phyloP scores from a whole-genome alignment of 2,888 invertebrate species.

The Geotrupes spiniger region DNA sequence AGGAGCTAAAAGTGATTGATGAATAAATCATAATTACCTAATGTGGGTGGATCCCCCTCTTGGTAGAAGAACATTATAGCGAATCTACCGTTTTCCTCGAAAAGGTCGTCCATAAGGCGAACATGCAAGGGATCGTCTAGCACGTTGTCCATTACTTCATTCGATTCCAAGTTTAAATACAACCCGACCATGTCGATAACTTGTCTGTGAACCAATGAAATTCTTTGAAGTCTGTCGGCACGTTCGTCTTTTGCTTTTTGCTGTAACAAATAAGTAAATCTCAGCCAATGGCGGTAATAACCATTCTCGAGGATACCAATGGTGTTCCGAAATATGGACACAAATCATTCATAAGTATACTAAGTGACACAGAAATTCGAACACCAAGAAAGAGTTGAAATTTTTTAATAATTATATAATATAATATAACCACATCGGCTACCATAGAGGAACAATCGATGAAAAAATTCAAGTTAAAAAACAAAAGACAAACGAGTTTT shows the following conservation, averaged over 20 bases:
- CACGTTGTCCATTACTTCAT: conserved; percentile 66
- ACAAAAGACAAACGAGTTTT: too few relatives aligned
- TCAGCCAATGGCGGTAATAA: background rate
- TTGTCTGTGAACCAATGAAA: conserved; percentile 61
- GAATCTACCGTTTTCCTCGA: conserved; percentile 57
- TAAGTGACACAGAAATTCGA: too few relatives aligned
- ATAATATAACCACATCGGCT: too few relatives aligned
- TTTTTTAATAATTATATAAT: too few relatives aligned
- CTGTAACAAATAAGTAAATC: conserved; percentile 45
- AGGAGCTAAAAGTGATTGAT: background rate
- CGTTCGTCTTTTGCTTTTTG: conserved; percentile 62
- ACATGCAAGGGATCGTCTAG: conserved; percentile 65
- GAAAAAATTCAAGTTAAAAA: too few relatives aligned
- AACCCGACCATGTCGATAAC: conserved; percentile 65
- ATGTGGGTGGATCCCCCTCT: conserved; percentile 60
- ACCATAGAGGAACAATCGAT: too few relatives aligned
- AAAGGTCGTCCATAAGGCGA: conserved; percentile 60
- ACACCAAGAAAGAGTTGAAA: too few relatives aligned
- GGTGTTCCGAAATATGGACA: too few relatives aligned
- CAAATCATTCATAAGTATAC: too few relatives aligned
- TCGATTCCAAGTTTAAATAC: conserved; percentile 54
- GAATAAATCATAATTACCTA: conserved; percentile 52
- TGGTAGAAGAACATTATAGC: conserved; percentile 68
- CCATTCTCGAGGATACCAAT: background rate
- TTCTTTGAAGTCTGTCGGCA: conserved; percentile 45